Percentiles rank a stretch among this genome's conserved stretches.
These are phyloP conservation scores for Tolypeutes matacus DNA, from an alignment of 2,797 vertebrate species.

Conservation along the genomic window DNA sequence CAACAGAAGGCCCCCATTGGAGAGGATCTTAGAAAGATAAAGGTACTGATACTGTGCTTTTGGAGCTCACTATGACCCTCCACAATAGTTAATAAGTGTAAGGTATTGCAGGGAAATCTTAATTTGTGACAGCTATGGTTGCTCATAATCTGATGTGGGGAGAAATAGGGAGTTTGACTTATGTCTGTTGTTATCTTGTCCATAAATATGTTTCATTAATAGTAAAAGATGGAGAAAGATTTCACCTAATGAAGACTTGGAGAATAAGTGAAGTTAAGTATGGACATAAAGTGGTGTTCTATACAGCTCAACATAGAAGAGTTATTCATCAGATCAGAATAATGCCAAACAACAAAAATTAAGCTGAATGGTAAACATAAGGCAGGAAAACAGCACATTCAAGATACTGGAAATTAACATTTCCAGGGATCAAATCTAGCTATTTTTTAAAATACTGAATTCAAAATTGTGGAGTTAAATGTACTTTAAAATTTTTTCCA, in stretches of 20 bases:
- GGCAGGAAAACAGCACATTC: neutral
- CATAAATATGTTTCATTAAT: neutral
- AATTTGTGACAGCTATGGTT: neutral
- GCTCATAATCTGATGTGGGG: neutral
- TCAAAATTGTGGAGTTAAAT: neutral
- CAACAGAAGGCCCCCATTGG: neutral
- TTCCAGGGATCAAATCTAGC: neutral
- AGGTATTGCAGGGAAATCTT: neutral
- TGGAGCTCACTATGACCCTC: neutral
- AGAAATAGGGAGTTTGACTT: neutral
- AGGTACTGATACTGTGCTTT: neutral
- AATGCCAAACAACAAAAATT: neutral
- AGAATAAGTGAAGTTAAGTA: neutral
- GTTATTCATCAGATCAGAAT: neutral
- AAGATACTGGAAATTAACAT: neutral
- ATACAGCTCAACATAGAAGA: neutral
- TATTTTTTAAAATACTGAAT: neutral
- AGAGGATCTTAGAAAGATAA: neutral
- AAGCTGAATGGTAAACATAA: neutral
- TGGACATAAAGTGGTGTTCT: neutral
- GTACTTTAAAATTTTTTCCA: neutral
- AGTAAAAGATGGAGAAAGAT: neutral
- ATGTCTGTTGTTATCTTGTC: neutral
- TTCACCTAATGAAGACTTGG: neutral
- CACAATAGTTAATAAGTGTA: neutral